Conservation (phyloP, 2,113 vertebrate genomes). For the Cheilinus undulatus region DNA sequence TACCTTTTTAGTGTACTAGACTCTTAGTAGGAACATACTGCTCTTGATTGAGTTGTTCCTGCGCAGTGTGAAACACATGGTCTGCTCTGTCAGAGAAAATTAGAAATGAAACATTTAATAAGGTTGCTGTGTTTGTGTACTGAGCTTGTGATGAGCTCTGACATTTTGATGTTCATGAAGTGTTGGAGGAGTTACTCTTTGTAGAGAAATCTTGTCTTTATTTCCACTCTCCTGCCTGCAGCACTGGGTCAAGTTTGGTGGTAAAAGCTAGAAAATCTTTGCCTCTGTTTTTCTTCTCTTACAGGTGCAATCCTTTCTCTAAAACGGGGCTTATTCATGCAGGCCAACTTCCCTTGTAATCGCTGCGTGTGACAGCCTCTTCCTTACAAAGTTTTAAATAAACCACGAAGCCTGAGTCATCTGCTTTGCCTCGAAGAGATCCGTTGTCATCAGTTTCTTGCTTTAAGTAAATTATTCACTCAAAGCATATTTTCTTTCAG, state of each 20-base stretch:
- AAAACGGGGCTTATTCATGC: background rate
- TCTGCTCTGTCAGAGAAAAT: background rate
- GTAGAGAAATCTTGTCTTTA: too few species aligned
- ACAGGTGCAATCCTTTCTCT: background rate
- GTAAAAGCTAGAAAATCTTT: constrained; percentile 6
- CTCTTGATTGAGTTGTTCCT: background rate
- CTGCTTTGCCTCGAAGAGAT: background rate
- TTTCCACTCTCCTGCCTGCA: too few species aligned
- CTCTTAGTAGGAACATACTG: background rate
- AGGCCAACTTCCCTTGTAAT: background rate
- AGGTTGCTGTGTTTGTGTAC: too few species aligned
- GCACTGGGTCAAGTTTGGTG: background rate
- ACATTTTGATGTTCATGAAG: too few species aligned
- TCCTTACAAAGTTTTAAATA: constrained; percentile 18
- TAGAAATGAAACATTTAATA: too few species aligned
- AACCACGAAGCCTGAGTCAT: constrained; percentile 20
- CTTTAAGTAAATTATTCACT: constrained; percentile 51
- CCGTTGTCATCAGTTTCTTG: constrained; percentile 17
- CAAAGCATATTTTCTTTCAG: constrained; percentile 24
- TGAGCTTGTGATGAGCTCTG: too few species aligned
- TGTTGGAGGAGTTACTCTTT: too few species aligned
- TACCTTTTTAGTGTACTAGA: background rate
- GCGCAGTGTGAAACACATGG: background rate
- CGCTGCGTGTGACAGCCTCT: constrained; percentile 5
- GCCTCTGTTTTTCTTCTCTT: background rate